Base-by-base conservation (phyloP, 2,113 vertebrate genomes). In the Vulpes ferrilata region DNA sequence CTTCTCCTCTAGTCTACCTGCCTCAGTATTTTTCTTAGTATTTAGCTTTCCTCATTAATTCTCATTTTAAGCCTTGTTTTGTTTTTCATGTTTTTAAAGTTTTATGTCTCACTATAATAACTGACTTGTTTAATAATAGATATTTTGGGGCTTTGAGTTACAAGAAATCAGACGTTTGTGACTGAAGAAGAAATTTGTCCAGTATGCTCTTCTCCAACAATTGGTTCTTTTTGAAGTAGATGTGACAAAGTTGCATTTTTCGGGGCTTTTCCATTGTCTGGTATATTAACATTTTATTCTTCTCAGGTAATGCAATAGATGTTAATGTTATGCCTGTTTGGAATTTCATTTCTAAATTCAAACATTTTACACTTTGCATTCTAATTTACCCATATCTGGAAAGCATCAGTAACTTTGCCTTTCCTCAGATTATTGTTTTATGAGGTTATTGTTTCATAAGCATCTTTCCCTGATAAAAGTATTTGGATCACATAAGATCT, bases 311-410 rank as follows among this genome's bases (percentile, higher is more conserved):
- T 80, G 3, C 7, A 62, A 4, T 71, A 67, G n/a, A 13, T 80
- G 89, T 94, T 92, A 76, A 17, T 69, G 92, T 92, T 92, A 69
- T 2, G 12, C 2, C 25, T 74, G 5, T 88, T 94, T 55, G 55
- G 43, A 74, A 65, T 95, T 93, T 93, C 30, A 51, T 92, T 98
- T 97, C 57, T 93, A 80, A 93, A 90, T 83, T 95, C 10, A 84
- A 82, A 85, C 23, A 85, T 38, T 96, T 97, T 90, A 94, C 90
- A 84, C 43, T 92, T 96, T 83, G 19, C 25, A 89, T 64, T 71
- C 43, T 90, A 62, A 60, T 83, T 73, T 88, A 81, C 55, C 32
- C 51, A 48, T 53, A 86, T 71, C 22, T 96, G 60, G 19, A 89
- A 97, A 94, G 23, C n/a, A 95, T 86, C 55, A 89, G 17, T 95